Evolutionary conservation across 2,888 invertebrate species (phyloP).

Genomic region (Pammene fasciana): DNA sequence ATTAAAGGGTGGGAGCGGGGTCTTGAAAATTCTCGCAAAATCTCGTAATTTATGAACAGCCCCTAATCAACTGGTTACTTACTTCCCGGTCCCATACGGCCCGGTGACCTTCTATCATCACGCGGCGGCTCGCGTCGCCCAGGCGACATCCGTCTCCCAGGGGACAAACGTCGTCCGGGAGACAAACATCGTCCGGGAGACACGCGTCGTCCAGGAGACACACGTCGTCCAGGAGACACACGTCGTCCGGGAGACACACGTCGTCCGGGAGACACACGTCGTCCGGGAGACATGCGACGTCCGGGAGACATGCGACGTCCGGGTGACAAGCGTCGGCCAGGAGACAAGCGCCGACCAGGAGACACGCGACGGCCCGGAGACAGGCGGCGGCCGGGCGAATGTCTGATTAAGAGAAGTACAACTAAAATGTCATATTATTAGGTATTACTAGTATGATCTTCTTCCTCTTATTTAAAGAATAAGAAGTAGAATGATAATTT

Average conservation of each 20-base stretch:
- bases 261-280: conserved; percentile 25
- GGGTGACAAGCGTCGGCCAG: conserved; percentile 16
- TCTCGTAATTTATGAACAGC: no score
- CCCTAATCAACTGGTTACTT: conserved; percentile 7
- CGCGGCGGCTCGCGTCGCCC: conserved; percentile 40
- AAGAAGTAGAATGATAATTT: no score
- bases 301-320: conserved; percentile 5
- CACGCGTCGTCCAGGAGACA: conserved; percentile 43
- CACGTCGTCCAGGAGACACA: conserved; percentile 44
- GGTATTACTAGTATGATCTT: no score
- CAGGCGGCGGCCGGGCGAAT: conserved; percentile 18
- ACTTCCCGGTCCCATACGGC: conserved; percentile 29
- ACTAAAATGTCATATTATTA: not conserved
- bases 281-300: conserved; percentile 19
- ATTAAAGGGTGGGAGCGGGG: no score
- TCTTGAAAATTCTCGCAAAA: no score
- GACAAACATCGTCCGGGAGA: conserved; percentile 20
- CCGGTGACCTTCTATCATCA: conserved; percentile 40
- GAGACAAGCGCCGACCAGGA: conserved; percentile 25
- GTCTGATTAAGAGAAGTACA: conserved; percentile 2
- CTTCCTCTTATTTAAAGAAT: no score
- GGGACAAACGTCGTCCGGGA: conserved; percentile 6
- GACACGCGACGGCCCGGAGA: no score
- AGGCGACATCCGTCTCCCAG: conserved; percentile 33
- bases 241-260: conserved; percentile 44